Conservation (phyloP, 2,888 invertebrate genomes). For the Sussaba pulchella region DNA sequence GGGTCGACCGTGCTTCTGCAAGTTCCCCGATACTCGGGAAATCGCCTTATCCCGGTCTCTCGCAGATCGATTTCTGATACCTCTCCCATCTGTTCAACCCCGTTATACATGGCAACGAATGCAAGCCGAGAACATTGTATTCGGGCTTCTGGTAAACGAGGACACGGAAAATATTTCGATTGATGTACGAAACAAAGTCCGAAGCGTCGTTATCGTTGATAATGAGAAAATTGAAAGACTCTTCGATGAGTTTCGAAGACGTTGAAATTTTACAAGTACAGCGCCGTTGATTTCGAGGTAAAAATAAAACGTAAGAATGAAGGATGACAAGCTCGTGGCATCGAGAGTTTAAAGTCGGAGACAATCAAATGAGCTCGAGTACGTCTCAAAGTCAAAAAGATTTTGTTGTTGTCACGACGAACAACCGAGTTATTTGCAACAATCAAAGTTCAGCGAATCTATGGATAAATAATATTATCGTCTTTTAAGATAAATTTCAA, state of each 20-base stretch:
- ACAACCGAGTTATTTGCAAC: too few species aligned
- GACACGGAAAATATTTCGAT: not conserved
- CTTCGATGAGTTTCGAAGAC: not conserved
- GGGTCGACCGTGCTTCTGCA: constrained; percentile 10
- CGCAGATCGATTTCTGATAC: constrained; percentile 33
- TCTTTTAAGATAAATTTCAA: too few species aligned
- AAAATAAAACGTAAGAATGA: too few species aligned
- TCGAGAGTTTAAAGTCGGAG: not conserved
- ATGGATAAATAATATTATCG: too few species aligned
- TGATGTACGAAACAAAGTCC: not conserved
- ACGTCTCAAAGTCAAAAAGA: too few species aligned
- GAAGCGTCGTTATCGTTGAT: not conserved
- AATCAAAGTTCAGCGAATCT: too few species aligned
- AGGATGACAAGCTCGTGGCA: too few species aligned
- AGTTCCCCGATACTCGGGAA: constrained; percentile 25
- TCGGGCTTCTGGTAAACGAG: not conserved
- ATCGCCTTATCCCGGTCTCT: constrained; percentile 38
- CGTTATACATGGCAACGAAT: constrained; percentile 14
- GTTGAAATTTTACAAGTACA: not conserved
- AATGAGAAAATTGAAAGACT: not conserved
- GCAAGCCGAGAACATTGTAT: not conserved
- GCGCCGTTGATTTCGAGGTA: not conserved
- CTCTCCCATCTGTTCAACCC: not conserved
- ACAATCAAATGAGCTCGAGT: not conserved
- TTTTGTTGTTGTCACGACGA: too few species aligned